Conservation (phyloP, 2,888 invertebrate genomes). For the Gortyna flavago region DNA sequence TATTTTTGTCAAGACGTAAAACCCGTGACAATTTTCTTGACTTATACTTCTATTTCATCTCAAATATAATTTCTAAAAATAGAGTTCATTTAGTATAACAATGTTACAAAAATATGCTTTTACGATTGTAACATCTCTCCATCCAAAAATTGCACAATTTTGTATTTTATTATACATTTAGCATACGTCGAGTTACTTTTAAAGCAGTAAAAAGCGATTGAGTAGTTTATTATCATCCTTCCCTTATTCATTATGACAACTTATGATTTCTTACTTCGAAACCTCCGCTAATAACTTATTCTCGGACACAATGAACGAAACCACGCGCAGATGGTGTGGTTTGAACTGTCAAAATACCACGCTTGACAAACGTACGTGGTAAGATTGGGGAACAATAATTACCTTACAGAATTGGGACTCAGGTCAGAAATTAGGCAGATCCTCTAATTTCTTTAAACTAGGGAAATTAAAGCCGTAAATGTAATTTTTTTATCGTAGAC, state of each 20-base stretch:
- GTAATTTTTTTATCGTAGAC: not conserved
- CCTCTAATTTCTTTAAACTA: slow-evolving; percentile 4
- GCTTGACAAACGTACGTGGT: not conserved
- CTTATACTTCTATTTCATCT: slow-evolving; percentile 21
- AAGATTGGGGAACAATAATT: not conserved
- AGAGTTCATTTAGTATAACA: slow-evolving; percentile 21
- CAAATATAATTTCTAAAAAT: slow-evolving; percentile 31
- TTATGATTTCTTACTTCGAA: no score
- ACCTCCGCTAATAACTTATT: not conserved
- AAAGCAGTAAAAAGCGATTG: slow-evolving; percentile 20
- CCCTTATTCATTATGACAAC: no score
- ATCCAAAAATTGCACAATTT: not conserved
- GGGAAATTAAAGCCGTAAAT: slow-evolving; percentile 6
- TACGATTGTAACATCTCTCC: slow-evolving; percentile 1
- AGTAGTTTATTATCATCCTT: slow-evolving; percentile 12
- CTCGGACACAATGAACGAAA: no score
- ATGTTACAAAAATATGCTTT: slow-evolving; percentile 23
- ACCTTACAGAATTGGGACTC: not conserved
- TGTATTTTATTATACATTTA: slow-evolving; percentile 11
- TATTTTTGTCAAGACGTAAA: not conserved
- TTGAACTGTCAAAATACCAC: no score
- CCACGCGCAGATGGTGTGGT: not conserved
- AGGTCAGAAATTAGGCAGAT: not conserved
- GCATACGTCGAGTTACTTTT: slow-evolving; percentile 6
- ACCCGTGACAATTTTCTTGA: slow-evolving; percentile 10